These are phyloP conservation scores for Indri indri DNA, from an alignment of 2,113 vertebrate species.

Conservation along the genomic window DNA sequence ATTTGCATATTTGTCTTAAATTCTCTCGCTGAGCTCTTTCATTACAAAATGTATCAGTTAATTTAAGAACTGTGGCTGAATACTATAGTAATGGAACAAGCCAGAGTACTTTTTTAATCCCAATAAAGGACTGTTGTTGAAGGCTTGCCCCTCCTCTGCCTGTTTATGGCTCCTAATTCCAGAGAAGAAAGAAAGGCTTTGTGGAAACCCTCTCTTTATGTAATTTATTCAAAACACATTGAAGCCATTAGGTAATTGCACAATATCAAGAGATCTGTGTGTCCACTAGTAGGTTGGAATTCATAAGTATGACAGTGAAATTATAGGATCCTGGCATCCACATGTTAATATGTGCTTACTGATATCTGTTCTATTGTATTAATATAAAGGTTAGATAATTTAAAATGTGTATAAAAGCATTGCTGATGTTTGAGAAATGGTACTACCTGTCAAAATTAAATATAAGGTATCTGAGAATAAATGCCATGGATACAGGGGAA, in stretches of 20 bases:
- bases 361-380: background rate
- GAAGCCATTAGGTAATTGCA: slow-evolving; percentile 22
- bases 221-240: slow-evolving; percentile 48
- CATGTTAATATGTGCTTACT: background rate
- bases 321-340: background rate
- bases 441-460: slow-evolving; percentile 7
- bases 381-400: background rate
- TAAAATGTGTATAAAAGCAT: slow-evolving; percentile 17
- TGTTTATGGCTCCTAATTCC: slow-evolving; percentile 25
- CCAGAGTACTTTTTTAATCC: background rate
- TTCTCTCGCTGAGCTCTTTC: background rate
- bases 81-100: background rate
- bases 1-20: background rate
- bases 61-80: background rate
- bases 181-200: slow-evolving; percentile 52
- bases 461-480: slow-evolving; percentile 17
- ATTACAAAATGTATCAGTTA: background rate
- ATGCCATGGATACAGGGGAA: background rate
- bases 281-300: background rate
- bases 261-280: background rate
- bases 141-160: slow-evolving; percentile 16
- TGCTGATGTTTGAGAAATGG: background rate
- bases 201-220: background rate
- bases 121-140: slow-evolving; percentile 41
- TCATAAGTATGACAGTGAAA: background rate